Percentiles rank a stretch among this genome's conserved stretches.
Evolutionary conservation across 1,140 invertebrate genomes (phyloP).

Genomic region (Trypoxylus dichotomus): DNA sequence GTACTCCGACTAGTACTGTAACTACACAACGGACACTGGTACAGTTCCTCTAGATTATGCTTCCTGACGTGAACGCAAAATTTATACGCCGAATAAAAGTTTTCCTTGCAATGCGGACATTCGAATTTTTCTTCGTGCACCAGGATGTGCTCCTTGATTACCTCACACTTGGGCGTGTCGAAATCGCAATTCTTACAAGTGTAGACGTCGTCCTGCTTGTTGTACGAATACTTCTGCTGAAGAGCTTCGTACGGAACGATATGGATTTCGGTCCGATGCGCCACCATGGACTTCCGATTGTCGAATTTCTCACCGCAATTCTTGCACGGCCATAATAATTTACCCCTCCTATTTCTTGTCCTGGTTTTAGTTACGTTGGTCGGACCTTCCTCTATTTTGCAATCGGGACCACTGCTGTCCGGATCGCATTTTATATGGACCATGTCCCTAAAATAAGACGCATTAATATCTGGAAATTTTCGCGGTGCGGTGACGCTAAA

Average conservation of each 20-base stretch:
- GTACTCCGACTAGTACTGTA: slow-evolving; percentile 40
- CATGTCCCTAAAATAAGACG: too few relatives aligned
- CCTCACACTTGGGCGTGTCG: slow-evolving; percentile 39
- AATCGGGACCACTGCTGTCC: too few relatives aligned
- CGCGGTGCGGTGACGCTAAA: too few relatives aligned
- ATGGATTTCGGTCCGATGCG: background rate
- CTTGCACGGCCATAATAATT: background rate
- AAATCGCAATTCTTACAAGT: slow-evolving; percentile 45
- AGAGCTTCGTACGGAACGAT: background rate
- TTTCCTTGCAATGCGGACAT: slow-evolving; percentile 38
- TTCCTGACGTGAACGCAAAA: background rate
- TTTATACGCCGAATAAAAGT: background rate
- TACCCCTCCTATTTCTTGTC: too few relatives aligned
- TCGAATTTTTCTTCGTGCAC: slow-evolving; percentile 41
- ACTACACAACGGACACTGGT: slow-evolving; percentile 39
- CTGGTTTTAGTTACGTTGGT: too few relatives aligned
- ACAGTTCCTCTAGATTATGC: background rate
- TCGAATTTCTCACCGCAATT: background rate
- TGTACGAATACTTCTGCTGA: slow-evolving; percentile 39
- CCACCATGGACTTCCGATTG: background rate
- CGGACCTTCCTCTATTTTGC: too few relatives aligned
- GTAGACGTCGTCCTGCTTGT: slow-evolving; percentile 38
- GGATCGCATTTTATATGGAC: too few relatives aligned
- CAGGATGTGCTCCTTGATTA: slow-evolving; percentile 43
- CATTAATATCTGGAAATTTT: too few relatives aligned